phyloP scores from a whole-genome alignment of 1,140 invertebrate genomes.

The Eriosoma lanigerum region DNA sequence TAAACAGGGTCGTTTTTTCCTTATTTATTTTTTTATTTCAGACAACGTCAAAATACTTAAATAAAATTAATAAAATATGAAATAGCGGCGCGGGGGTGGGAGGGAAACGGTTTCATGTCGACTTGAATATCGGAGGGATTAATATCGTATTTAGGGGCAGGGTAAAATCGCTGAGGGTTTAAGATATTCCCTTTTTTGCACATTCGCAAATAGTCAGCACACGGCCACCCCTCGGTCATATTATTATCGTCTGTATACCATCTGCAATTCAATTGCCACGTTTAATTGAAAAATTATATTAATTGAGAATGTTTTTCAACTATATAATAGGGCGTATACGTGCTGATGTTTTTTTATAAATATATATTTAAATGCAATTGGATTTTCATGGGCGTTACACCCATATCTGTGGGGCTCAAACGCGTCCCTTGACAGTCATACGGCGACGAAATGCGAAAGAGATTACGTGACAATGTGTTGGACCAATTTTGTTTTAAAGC shows the following conservation, averaged over 20 bases:
- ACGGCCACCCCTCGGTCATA: constrained; percentile 15
- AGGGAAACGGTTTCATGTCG: constrained; percentile 42
- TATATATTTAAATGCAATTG: constrained; percentile 38
- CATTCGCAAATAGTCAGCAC: constrained; percentile 48
- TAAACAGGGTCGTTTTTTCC: constrained; percentile 34
- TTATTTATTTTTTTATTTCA: constrained; percentile 5
- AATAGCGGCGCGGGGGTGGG: background rate
- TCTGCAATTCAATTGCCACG: constrained; percentile 43
- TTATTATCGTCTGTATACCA: constrained; percentile 42
- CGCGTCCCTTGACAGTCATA: background rate
- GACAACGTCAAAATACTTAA: constrained; percentile 44
- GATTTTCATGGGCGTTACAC: constrained; percentile 28
- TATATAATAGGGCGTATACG: background rate
- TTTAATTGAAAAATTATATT: constrained; percentile 52
- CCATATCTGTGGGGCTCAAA: background rate
- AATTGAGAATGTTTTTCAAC: constrained; percentile 40
- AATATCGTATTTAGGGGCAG: constrained; percentile 42
- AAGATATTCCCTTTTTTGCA: constrained; percentile 46
- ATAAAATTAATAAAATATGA: constrained; percentile 48
- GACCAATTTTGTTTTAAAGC: constrained; percentile 19
- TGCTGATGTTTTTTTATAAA: background rate
- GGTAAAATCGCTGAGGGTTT: constrained; percentile 32
- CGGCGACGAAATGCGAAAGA: background rate
- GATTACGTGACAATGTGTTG: constrained; percentile 32
- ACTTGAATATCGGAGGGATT: constrained; percentile 41